Percentiles rank a stretch among this genome's conserved stretches.
These are phyloP conservation scores for Campoletis raptor DNA, from an alignment of 2,888 invertebrate species.

Conservation along the genomic window DNA sequence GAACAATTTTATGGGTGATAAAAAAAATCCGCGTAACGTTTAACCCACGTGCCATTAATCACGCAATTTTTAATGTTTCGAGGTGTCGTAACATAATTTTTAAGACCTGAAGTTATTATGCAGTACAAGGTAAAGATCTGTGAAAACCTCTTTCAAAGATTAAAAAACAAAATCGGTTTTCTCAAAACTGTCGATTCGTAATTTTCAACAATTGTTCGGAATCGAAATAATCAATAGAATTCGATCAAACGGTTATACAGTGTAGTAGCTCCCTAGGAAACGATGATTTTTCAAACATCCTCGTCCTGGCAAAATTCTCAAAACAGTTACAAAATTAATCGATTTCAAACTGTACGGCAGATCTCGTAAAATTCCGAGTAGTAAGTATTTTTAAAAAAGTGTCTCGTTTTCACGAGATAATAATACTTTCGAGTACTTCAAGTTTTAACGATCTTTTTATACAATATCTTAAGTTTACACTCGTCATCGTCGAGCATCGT, in stretches of 20 bases:
- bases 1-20: neutral
- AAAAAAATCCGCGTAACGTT: neutral
- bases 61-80: neutral
- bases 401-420: neutral
- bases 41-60: neutral
- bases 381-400: neutral
- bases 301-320: neutral
- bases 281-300: neutral
- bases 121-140: neutral
- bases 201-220: neutral
- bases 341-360: neutral
- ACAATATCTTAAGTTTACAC: neutral
- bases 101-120: neutral
- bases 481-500: neutral
- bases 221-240: neutral
- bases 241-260: too few relatives aligned
- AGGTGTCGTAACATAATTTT: neutral
- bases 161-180: neutral
- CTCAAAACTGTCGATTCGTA: neutral
- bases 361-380: neutral
- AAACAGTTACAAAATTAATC: neutral
- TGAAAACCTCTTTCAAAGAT: neutral
- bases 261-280: neutral
- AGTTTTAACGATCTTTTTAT: conserved; percentile 7
- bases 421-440: neutral